Base-by-base conservation (phyloP, 2,113 vertebrate species). In the Triplophysa dalaica region DNA sequence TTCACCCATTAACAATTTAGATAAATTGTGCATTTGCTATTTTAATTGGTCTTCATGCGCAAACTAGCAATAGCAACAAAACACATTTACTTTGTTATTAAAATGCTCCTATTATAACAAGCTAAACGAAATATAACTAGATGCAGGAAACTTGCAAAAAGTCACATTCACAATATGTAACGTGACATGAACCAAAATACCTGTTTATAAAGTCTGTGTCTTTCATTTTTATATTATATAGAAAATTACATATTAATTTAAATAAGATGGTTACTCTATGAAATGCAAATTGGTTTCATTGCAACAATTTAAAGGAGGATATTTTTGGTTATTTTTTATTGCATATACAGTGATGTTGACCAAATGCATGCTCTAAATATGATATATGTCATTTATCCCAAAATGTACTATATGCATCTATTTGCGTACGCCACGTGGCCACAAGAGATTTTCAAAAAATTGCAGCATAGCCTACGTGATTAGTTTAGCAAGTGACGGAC, bases 1-100 rank as follows among this genome's bases (percentile, higher is more conserved):
- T 72, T 82, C 61, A 38, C 41, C 61, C 24, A 62, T 69, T 43
- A 79, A 50, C 10, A 70, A 29, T 64, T 56, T 68, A 66, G 21
- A 50, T 48, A 45, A 45, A 75, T 24, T 75, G 58, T 22, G 62
- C 43, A 75, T 63, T 7, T 62, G 16, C 58, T 24, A 8, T 75
- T 75, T 75, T 29, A 63, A 63, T 29, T 63, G 58, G 21, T 48
- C 41, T 8, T 2, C 7, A 21, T 58, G n/a, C 19, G n/a, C n/a
- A 58, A 58, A 58, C 17, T 16, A 45, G 43, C 43, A 9, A 54
- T 19, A 16, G 48, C 12, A 50, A 50, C 14, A 54, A 17, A 17
- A 54, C 70, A 41, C 12, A 72, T 58, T 56, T 9, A 14, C 8
- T 43, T 56, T 67, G 63, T 58, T 77, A 12, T 6, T n/a, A 1